These are phyloP conservation scores for Darevskia mixta DNA, from an alignment of 2,797 vertebrate genomes.

Conservation along the genomic window DNA sequence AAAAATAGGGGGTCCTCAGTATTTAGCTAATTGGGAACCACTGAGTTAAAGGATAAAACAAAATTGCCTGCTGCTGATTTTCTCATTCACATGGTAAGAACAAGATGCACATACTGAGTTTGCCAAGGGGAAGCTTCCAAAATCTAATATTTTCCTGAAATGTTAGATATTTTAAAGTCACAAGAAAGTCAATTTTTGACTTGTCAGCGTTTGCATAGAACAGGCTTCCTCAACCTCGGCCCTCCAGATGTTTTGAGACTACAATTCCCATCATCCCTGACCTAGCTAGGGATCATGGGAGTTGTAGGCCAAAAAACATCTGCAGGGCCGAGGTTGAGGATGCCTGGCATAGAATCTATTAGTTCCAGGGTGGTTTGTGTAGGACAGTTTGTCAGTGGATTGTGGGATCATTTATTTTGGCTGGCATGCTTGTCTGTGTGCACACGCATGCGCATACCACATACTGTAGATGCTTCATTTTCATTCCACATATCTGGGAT, in stretches of 20 bases:
- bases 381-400: neutral
- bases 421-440: constrained; percentile 17
- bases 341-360: neutral
- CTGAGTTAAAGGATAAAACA: neutral
- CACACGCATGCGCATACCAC: constrained; percentile 49
- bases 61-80: neutral
- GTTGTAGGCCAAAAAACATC: too few relatives aligned
- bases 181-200: neutral
- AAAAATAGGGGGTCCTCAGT: too few relatives aligned
- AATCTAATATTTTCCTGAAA: neutral
- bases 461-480: constrained; percentile 38
- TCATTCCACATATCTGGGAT: constrained; percentile 59
- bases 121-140: neutral
- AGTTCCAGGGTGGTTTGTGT: neutral
- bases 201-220: too few relatives aligned
- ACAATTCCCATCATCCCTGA: too few relatives aligned
- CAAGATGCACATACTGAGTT: too few relatives aligned
- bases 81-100: neutral
- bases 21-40: too few relatives aligned
- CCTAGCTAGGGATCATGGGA: too few relatives aligned
- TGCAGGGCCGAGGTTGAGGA: too few relatives aligned
- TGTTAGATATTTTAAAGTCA: neutral
- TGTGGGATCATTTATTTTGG: constrained; percentile 21
- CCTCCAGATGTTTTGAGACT: too few relatives aligned
- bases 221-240: too few relatives aligned